Evolutionary conservation across 2,113 vertebrate species (phyloP).

Genomic region (Maccullochella peelii): DNA sequence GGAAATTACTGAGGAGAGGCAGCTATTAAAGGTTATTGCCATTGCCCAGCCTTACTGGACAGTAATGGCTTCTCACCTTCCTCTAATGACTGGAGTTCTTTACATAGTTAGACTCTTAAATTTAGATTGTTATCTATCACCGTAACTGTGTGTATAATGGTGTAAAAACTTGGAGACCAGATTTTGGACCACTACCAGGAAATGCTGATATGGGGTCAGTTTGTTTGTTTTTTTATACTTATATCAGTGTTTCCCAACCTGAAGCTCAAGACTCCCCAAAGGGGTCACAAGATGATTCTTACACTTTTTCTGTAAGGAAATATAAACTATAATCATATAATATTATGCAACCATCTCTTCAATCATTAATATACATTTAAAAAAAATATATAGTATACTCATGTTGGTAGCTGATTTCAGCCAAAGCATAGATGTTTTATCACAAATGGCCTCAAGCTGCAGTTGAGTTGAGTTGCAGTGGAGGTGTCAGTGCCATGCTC

Average conservation of each 20-base stretch:
- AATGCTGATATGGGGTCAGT: not conserved
- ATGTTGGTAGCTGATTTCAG: not conserved
- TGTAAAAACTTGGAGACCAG: constrained; percentile 19
- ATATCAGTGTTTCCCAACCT: not conserved
- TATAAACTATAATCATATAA: no score
- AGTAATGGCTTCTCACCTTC: constrained; percentile 20
- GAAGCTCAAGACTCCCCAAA: not conserved
- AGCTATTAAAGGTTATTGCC: constrained; percentile 19
- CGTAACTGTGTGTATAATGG: not conserved
- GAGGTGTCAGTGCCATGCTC: not conserved
- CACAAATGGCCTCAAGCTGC: not conserved
- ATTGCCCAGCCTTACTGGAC: constrained; percentile 1
- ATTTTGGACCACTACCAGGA: not conserved
- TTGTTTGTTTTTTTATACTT: not conserved
- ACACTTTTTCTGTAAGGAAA: not conserved
- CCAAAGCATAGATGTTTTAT: not conserved
- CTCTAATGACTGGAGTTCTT: not conserved
- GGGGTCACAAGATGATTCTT: not conserved
- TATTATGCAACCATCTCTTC: not conserved
- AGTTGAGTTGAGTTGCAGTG: no score
- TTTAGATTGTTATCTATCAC: constrained; percentile 1
- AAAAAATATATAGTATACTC: not conserved
- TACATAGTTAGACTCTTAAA: constrained; percentile 4
- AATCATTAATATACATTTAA: not conserved
- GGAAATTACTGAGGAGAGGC: constrained; percentile 7